phyloP scores from a whole-genome alignment of 2,888 invertebrate species.

The Tetranychus piercei region DNA sequence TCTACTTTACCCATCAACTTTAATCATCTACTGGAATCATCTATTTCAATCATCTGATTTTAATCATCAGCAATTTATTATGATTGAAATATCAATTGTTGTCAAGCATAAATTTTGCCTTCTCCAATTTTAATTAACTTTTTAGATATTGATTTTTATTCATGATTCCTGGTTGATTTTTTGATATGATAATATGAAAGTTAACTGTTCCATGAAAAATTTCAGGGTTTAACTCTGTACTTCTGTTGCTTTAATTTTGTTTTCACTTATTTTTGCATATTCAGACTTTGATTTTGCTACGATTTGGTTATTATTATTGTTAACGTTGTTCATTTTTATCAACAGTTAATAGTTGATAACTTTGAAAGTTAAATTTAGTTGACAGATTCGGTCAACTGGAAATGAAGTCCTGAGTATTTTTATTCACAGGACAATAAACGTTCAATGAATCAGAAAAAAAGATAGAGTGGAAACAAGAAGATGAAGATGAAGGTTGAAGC shows the following conservation, averaged over 20 bases:
- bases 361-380: constrained; percentile 1
- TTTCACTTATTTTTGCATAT: background rate
- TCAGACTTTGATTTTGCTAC: background rate
- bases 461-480: background rate
- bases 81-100: too few species aligned
- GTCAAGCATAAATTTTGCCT: too few species aligned
- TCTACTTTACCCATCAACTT: too few species aligned
- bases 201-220: background rate
- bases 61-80: too few species aligned
- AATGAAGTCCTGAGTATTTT: background rate
- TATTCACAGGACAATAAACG: background rate
- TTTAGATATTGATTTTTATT: too few species aligned
- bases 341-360: background rate
- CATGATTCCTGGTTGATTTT: too few species aligned
- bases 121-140: too few species aligned
- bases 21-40: too few species aligned
- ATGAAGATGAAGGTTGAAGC: background rate
- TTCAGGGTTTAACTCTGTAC: background rate
- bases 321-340: background rate
- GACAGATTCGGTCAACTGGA: constrained; percentile 1
- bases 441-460: constrained; percentile 1
- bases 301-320: too few species aligned
- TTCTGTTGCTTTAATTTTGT: background rate
- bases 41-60: too few species aligned
- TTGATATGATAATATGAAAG: background rate